These are phyloP conservation scores for Palaemon carinicauda DNA, from an alignment of 1,140 invertebrate genomes.

Conservation along the genomic window DNA sequence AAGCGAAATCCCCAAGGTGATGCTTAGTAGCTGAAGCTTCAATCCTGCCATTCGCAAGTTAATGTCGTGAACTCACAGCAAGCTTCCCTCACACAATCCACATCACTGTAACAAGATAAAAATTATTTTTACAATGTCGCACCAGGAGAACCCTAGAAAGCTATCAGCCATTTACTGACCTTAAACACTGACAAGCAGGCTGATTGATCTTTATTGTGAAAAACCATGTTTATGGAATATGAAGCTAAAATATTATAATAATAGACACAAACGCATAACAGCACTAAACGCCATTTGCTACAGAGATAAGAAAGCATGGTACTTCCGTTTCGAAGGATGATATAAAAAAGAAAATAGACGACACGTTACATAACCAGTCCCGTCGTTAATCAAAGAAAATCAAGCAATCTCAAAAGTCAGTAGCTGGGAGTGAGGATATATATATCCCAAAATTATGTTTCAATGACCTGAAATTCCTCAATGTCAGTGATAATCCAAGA, in stretches of 20 bases:
- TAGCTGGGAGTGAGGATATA: no score
- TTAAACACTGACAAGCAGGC: neutral
- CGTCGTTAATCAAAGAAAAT: no score
- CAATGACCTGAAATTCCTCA: no score
- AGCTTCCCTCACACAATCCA: neutral
- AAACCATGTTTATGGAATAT: neutral
- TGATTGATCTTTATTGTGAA: no score
- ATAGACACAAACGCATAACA: neutral
- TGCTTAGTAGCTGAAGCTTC: neutral
- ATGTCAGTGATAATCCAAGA: no score
- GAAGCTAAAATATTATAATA: neutral
- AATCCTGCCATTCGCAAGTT: neutral
- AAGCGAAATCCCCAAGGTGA: neutral
- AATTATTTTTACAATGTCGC: neutral
- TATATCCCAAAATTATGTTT: no score
- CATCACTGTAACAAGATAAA: no score
- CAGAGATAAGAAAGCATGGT: neutral
- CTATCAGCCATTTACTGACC: neutral
- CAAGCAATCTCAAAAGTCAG: no score
- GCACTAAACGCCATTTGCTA: neutral
- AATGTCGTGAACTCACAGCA: neutral
- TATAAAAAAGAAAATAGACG: neutral
- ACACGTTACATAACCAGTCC: neutral
- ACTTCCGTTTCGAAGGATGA: neutral
- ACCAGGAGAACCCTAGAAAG: neutral